Evolutionary conservation across 2,888 invertebrate species (phyloP), one percentile per base, ranked within the genome.

Genomic region (Geotrupes spiniger): DNA sequence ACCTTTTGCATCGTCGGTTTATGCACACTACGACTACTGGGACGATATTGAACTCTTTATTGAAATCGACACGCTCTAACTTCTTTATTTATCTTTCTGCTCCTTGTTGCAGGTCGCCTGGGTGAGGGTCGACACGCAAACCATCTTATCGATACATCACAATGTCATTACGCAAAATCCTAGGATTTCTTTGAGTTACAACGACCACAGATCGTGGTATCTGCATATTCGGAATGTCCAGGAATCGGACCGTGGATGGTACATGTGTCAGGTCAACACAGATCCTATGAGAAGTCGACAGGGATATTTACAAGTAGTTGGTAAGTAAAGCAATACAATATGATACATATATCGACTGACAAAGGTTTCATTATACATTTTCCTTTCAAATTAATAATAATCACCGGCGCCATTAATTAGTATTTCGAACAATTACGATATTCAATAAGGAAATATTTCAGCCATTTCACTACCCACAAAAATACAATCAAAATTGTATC

Each of bases 51-150:
- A 51, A 52, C 42, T 46, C 51, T 49, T 56, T 58, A 58, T 56
- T 56, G 49, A 56, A 59, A 58, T 59, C 56, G 53, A 50, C 53
- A 49, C 46, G 46, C n/a, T n/a, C n/a, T 39, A 39, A 40, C 10
- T 27, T 36, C 36, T 36, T 44, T 33, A 21, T 21, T 21, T 21
- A 2, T 36, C 14, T 40, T 21, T 21, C 27, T 9, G 40, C 46
- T 43, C 12, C 9, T 49, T 49, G 51, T 70, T 71, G 40, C 74
- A 92, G 92, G 90, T 93, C 60, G 93, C 92, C 55, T 93, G 93
- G 93, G 92, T 93, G 9, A 83, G 91, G 28, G 91, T 93, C 36
- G 92, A 93, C 68, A 92, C 92, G 0, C 92, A 93, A 74, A 93
- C 93, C 1, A 92, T 93, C 64, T 78, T 93, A 46, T 91, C 92